phyloP scores from a whole-genome alignment of 2,113 vertebrate species.

The Atractosteus spatula region DNA sequence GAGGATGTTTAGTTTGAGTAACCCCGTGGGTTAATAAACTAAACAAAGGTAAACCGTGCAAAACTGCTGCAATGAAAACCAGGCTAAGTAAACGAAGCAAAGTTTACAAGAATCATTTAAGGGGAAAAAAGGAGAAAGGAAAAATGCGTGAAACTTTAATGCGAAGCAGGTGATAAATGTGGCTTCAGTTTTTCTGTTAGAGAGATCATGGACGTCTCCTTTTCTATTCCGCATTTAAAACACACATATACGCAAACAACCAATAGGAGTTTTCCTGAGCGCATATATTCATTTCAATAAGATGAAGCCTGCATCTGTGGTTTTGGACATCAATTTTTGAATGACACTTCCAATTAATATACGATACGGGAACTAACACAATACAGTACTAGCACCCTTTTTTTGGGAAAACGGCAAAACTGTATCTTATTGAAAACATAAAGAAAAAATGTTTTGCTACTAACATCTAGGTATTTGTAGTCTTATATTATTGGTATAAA shows the following conservation, averaged over 20 bases:
- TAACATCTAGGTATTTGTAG: too few relatives aligned
- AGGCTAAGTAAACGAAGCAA: constrained; percentile 93
- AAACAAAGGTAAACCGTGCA: constrained; percentile 97
- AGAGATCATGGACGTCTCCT: constrained; percentile 19
- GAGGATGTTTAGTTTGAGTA: constrained; percentile 93
- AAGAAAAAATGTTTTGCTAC: too few relatives aligned
- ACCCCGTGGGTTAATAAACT: constrained; percentile 98
- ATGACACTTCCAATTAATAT: too few relatives aligned
- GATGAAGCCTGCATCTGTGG: too few relatives aligned
- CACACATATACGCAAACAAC: too few relatives aligned
- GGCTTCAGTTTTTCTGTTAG: constrained; percentile 42
- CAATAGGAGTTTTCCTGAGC: too few relatives aligned
- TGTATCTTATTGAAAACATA: not conserved
- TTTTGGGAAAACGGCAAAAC: too few relatives aligned
- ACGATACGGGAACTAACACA: too few relatives aligned
- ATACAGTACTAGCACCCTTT: too few relatives aligned
- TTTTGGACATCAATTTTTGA: too few relatives aligned
- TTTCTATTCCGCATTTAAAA: too few relatives aligned
- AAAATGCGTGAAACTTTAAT: constrained; percentile 81
- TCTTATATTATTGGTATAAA: constrained; percentile 3
- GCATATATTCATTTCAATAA: too few relatives aligned
- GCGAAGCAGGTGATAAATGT: constrained; percentile 82
- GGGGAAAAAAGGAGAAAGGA: constrained; percentile 60
- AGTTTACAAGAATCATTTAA: constrained; percentile 90
- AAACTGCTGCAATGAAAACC: constrained; percentile 97